Evolutionary conservation across 1,140 invertebrate species (phyloP).

Genomic region (Anoplophora glabripennis): DNA sequence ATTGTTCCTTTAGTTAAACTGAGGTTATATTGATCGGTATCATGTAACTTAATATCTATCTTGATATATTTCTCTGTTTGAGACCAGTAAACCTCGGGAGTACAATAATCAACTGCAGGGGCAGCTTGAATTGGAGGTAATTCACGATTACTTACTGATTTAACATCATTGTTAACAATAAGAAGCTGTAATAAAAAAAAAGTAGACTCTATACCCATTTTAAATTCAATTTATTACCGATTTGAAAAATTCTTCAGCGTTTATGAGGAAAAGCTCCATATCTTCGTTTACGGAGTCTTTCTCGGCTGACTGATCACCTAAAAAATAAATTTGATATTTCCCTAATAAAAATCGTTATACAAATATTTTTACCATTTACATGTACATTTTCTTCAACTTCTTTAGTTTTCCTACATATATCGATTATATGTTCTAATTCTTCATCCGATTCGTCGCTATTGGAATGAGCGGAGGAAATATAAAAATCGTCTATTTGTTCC

Average conservation of each 20-base stretch:
- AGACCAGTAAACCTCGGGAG: constrained; percentile 36
- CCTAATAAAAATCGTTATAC: neutral
- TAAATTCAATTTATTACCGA: neutral
- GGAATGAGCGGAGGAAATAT: constrained; percentile 15
- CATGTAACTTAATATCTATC: constrained; percentile 30
- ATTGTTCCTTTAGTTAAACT: constrained; percentile 25
- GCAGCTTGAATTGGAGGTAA: constrained; percentile 32
- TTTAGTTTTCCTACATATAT: constrained; percentile 7
- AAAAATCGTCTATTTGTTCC: constrained; percentile 30
- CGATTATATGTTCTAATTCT: constrained; percentile 3
- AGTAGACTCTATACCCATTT: neutral
- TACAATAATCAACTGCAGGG: constrained; percentile 27
- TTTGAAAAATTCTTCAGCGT: neutral
- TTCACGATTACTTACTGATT: neutral
- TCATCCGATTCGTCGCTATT: constrained; percentile 18
- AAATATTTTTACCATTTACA: neutral
- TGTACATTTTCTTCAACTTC: neutral
- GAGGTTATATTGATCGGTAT: constrained; percentile 25
- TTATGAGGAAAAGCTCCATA: neutral
- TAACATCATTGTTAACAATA: neutral
- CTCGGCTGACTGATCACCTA: neutral
- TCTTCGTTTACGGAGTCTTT: neutral
- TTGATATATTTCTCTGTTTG: constrained; percentile 32
- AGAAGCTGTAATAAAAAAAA: neutral
- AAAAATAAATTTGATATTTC: neutral